phyloP scores from a whole-genome alignment of 2,113 vertebrate genomes.

The Lophotis ruficrista region DNA sequence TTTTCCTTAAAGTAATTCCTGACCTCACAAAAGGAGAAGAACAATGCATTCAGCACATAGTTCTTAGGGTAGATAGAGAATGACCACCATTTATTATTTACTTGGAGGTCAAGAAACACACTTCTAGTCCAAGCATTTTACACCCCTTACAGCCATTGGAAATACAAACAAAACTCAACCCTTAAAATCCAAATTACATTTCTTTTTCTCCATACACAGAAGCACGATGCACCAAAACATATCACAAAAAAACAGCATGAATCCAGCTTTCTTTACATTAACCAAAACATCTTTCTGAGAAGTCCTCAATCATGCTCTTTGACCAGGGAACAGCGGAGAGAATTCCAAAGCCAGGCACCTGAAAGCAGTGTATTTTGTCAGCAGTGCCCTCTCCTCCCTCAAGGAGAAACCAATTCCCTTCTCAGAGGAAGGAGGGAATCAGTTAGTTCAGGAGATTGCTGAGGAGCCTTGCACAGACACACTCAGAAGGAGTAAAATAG shows the following conservation, averaged over 20 bases:
- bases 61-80: not conserved
- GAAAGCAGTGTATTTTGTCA: not conserved
- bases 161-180: not conserved
- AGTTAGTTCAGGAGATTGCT: not conserved
- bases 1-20: not conserved
- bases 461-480: not conserved
- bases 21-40: not conserved
- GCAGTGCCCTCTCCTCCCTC: not conserved
- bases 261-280: not conserved
- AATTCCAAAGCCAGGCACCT: not conserved
- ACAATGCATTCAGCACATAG: rapidly evolving
- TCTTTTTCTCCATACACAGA: not conserved
- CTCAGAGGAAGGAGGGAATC: not conserved
- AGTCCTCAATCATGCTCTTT: not conserved
- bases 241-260: not conserved
- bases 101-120: not conserved
- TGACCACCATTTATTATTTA: not conserved
- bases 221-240: not conserved
- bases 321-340: not conserved
- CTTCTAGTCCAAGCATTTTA: not conserved
- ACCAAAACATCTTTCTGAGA: not conserved
- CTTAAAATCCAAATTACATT: not conserved
- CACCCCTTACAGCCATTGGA: not conserved
- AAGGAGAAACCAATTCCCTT: not conserved
- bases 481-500: not conserved